Evolutionary conservation across 1,140 invertebrate genomes (phyloP).

Genomic region (Anoplophora glabripennis): DNA sequence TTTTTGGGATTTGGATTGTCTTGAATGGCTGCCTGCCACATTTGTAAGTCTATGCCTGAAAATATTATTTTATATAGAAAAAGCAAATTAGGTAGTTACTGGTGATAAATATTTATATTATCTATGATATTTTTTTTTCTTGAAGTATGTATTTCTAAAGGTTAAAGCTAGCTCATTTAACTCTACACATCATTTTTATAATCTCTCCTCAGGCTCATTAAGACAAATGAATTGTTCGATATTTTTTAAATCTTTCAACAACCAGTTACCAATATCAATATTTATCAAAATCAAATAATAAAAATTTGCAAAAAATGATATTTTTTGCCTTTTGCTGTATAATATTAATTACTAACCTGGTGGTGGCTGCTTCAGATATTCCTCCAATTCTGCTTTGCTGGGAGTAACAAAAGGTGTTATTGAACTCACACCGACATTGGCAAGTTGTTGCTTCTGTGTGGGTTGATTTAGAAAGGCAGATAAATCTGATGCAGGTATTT

Average conservation of each 20-base stretch:
- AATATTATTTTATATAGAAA: slow-evolving; percentile 10
- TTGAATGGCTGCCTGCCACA: slow-evolving; percentile 87
- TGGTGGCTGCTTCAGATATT: slow-evolving; percentile 87
- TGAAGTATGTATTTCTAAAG: no score
- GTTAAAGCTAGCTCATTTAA: no score
- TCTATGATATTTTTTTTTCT: no score
- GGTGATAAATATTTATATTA: no score
- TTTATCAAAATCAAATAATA: no score
- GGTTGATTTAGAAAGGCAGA: slow-evolving; percentile 65
- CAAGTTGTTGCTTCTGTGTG: slow-evolving; percentile 66
- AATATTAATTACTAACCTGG: slow-evolving; percentile 57
- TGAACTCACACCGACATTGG: slow-evolving; percentile 59
- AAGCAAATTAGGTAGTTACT: not conserved
- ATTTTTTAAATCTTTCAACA: no score
- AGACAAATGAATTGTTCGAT: no score
- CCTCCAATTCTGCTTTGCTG: slow-evolving; percentile 73
- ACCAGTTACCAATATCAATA: no score
- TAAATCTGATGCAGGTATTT: slow-evolving; percentile 73
- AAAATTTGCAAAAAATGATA: no score
- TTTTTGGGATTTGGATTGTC: slow-evolving; percentile 89
- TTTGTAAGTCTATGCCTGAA: slow-evolving; percentile 69
- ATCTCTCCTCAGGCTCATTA: no score
- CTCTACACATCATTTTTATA: no score
- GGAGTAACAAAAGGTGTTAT: slow-evolving; percentile 63
- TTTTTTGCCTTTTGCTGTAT: no score